A percentile compares a stretch with the other conserved stretches of the same genome.
Evolutionary conservation across 2,797 vertebrate species (phyloP).

Genomic region (Syndactyla subalaris): DNA sequence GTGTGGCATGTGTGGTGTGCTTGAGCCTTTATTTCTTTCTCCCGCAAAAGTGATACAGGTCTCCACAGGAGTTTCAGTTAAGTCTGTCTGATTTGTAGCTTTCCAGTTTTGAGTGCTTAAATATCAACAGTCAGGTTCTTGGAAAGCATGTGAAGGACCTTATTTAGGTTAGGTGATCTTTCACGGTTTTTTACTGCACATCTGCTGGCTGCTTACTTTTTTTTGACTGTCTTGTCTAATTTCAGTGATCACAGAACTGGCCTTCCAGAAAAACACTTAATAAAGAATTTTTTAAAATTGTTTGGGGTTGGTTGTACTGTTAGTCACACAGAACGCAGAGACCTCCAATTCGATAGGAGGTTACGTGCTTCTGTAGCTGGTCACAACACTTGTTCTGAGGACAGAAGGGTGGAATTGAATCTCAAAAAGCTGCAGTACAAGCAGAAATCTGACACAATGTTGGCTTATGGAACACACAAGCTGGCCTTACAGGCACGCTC

Average conservation of each 20-base stretch:
- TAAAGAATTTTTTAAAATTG: not conserved
- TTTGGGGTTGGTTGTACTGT: not conserved
- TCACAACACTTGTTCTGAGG: not conserved
- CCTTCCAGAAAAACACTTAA: not conserved
- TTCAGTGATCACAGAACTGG: not conserved
- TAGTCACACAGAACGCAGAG: not conserved
- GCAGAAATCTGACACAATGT: not conserved
- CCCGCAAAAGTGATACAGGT: not conserved
- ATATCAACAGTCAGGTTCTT: not conserved
- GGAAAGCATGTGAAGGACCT: not conserved
- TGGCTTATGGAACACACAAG: not conserved
- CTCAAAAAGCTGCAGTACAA: not conserved
- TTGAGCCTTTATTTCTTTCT: not conserved
- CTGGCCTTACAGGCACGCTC: not conserved
- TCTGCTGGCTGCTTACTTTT: not conserved
- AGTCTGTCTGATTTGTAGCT: constrained; percentile 1
- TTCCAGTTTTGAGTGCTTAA: not conserved
- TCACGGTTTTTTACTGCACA: rapidly evolving
- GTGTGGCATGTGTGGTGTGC: not conserved
- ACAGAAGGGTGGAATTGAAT: not conserved
- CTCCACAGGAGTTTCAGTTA: constrained; percentile 20
- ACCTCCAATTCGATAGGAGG: not conserved
- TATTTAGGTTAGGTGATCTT: not conserved
- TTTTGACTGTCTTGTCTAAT: not conserved
- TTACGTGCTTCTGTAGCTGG: not conserved